Conservation (phyloP, 2,113 vertebrate genomes). For the Gadus macrocephalus region DNA sequence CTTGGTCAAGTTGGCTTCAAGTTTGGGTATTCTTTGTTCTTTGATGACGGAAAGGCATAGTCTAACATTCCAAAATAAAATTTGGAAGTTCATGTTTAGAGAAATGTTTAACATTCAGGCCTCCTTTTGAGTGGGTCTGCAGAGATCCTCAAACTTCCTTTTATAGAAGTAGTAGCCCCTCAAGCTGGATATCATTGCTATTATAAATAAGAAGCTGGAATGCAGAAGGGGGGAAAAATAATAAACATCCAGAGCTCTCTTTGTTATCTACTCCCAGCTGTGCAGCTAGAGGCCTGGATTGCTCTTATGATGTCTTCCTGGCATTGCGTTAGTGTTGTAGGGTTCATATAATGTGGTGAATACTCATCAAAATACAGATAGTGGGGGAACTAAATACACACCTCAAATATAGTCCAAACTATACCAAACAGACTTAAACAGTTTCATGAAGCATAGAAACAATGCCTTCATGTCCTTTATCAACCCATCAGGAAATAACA, state of each 20-base stretch:
- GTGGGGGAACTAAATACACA: constrained; percentile 3
- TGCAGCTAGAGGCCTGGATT: constrained; percentile 42
- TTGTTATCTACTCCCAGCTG: constrained; percentile 59
- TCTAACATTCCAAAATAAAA: no score
- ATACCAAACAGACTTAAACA: not conserved
- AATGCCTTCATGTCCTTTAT: no score
- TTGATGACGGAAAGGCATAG: no score
- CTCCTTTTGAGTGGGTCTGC: constrained; percentile 30
- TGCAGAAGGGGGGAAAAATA: constrained; percentile 59
- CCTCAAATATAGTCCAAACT: constrained; percentile 1
- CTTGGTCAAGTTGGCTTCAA: not conserved
- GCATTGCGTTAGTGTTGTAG: constrained; percentile 40
- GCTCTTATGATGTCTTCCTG: constrained; percentile 58
- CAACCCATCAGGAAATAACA: no score
- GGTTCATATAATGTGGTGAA: constrained; percentile 20
- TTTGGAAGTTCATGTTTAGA: constrained; percentile 55
- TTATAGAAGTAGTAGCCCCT: constrained; percentile 64
- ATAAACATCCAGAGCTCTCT: constrained; percentile 54
- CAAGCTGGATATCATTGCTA: constrained; percentile 53
- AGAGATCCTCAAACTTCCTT: constrained; percentile 63
- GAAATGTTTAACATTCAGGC: constrained; percentile 47
- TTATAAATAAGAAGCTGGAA: constrained; percentile 68
- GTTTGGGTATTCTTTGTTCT: not conserved
- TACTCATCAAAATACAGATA: constrained; percentile 15
- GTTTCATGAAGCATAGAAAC: not conserved